A percentile compares a stretch with the other conserved stretches of the same genome.
These are phyloP conservation scores for Echinometra lucunter DNA, from an alignment of 53 echinoderm and acorn worm genomes.

Conservation along the genomic window DNA sequence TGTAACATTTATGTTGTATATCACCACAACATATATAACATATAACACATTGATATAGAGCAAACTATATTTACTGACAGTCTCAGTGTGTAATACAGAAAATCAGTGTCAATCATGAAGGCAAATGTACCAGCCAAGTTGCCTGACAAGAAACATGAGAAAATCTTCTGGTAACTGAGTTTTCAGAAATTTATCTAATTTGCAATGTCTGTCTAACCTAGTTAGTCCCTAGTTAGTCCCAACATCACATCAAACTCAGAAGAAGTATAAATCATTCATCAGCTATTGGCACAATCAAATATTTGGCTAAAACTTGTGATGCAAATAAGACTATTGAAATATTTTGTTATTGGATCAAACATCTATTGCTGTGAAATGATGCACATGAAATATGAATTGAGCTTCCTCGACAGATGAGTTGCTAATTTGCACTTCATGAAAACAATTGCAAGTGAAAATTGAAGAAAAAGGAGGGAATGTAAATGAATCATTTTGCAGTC, in stretches of 20 bases:
- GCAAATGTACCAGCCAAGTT: conserved; percentile 39
- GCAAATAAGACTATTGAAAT: background rate
- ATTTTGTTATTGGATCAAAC: background rate
- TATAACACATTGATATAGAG: no score
- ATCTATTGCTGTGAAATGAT: conserved; percentile 1
- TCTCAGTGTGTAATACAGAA: background rate
- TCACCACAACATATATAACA: background rate
- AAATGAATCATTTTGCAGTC: background rate
- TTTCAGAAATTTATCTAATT: background rate
- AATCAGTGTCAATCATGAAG: background rate
- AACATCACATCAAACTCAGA: background rate
- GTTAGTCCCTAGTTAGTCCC: background rate
- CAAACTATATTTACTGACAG: background rate
- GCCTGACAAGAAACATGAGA: background rate
- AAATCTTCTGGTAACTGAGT: background rate
- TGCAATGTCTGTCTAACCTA: background rate
- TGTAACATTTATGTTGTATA: no score
- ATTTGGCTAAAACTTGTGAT: background rate
- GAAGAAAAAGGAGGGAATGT: conserved; percentile 19
- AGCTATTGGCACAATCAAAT: background rate
- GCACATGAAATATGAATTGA: background rate
- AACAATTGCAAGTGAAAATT: conserved; percentile 12
- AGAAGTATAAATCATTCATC: background rate
- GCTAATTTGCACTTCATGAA: background rate
- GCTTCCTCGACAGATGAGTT: background rate